Evolutionary conservation across 1,140 invertebrate species (phyloP), one percentile per base, ranked within the genome.

Genomic region (Caenorhabditis latens): DNA sequence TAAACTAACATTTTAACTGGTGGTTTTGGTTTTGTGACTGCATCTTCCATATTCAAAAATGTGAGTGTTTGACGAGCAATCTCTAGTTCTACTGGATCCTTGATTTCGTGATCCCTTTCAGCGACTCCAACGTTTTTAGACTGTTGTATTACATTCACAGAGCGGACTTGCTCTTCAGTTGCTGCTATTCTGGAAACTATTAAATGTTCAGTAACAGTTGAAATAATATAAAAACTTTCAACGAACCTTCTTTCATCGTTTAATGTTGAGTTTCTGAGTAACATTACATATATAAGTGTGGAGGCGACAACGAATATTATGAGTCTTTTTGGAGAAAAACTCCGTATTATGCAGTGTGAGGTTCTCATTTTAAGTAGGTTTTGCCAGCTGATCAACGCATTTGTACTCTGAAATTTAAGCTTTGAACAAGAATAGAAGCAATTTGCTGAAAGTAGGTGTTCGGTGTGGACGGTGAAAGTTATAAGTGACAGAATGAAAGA

Each of bases 321-420:
- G n/a, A 79, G 71, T 50, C 71, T 48, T 50, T 79, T 79, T 53
- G 71, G 71, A 79, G 71, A 79, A 79, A 79, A 79, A 79, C 71
- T 79, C 21, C 71, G 71, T 79, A 79, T 50, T 79, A 79, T 79
- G 71, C 71, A 79, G 71, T 79, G 71, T 21, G 71, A 79, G n/a
- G 71, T 79, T n/a, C 71, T 79, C 71, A 79, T 79, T 79, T 79
- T 79, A 79, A 79, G 71, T 79, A 79, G 71, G 14, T 50, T 79
- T 79, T 48, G 40, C 71, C 46, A n/a, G 13, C 53, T 11, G 13
- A 24, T 79, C 46, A 79, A 50, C n/a, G 71, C 71, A 79, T 79
- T 79, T 79, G 71, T 5, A 50, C 46, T 43, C 71, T 79, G 46
- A 50, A 79, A 79, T 24, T 50, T 50, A 24, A 32, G 4, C 14